phyloP scores from a whole-genome alignment of 2,113 vertebrate species.

The Oncorhynchus tshawytscha region DNA sequence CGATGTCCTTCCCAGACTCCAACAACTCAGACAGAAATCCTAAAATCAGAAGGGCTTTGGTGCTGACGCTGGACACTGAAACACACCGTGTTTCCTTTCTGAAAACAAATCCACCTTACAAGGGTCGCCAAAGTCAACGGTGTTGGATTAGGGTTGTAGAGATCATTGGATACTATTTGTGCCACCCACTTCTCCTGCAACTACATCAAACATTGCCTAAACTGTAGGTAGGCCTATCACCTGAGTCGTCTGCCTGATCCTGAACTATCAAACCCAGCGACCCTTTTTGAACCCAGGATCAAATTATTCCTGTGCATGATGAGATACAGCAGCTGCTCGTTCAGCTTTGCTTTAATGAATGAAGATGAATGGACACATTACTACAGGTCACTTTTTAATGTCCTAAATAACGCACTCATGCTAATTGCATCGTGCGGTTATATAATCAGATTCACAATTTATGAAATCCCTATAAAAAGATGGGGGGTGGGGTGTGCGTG shows the following conservation, averaged over 20 bases:
- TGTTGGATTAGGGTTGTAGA: no score
- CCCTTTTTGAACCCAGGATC: background rate
- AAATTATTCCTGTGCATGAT: conserved; percentile 68
- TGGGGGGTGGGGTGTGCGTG: background rate
- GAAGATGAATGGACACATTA: conserved; percentile 69
- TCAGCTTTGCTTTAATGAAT: conserved; percentile 73
- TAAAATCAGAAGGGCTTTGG: no score
- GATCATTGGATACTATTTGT: no score
- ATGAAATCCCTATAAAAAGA: conserved; percentile 38
- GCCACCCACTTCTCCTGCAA: no score
- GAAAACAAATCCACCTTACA: no score
- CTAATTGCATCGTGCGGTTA: conserved; percentile 75
- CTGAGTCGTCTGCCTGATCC: background rate
- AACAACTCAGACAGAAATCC: no score
- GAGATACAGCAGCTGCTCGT: conserved; percentile 60
- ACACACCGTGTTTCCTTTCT: no score
- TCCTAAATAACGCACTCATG: conserved; percentile 68
- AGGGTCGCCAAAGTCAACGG: no score
- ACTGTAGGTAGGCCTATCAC: no score
- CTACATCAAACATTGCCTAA: no score
- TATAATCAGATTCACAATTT: conserved; percentile 49
- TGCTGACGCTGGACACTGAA: no score
- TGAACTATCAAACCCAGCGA: background rate
- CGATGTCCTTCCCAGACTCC: no score
- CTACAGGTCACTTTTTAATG: conserved; percentile 77